These are phyloP conservation scores for Dipodomys merriami DNA, from an alignment of 2,113 vertebrate species.

Conservation along the genomic window DNA sequence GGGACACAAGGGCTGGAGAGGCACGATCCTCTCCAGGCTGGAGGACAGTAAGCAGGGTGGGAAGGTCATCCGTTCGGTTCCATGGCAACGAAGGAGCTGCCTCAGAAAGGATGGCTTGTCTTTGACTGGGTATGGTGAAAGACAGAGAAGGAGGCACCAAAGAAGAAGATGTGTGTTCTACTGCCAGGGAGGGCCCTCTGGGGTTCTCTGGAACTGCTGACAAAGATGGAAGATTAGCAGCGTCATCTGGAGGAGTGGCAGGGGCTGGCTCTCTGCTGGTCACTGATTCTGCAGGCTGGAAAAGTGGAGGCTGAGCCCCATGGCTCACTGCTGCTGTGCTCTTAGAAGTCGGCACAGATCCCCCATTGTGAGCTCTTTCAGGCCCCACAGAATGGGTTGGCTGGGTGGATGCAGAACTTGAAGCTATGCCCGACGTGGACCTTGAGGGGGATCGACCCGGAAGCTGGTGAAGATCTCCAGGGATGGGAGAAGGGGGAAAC, in stretches of 20 bases:
- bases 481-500: conserved; percentile 25
- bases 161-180: conserved; percentile 52
- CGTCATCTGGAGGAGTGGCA: conserved; percentile 42
- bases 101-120: conserved; percentile 56
- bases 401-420: conserved; percentile 32
- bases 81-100: neutral
- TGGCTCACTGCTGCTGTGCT: conserved; percentile 24
- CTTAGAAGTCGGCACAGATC: conserved; percentile 59
- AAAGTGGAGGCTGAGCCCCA: conserved; percentile 13
- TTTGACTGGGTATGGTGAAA: neutral
- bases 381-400: neutral
- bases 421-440: conserved; percentile 1
- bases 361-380: conserved; percentile 13
- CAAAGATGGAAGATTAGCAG: conserved; percentile 40
- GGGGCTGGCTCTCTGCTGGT: conserved; percentile 44
- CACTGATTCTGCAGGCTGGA: conserved; percentile 47
- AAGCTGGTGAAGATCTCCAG: conserved; percentile 56
- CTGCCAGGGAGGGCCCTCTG: conserved; percentile 43
- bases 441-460: neutral
- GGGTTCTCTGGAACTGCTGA: conserved; percentile 65
- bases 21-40: conserved; percentile 14
- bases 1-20: conserved; percentile 45
- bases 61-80: conserved; percentile 7
- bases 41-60: conserved; percentile 1
- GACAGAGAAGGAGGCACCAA: conserved; percentile 16